Conservation (phyloP, 2,888 invertebrate species). For the Dasypogon diadema region DNA sequence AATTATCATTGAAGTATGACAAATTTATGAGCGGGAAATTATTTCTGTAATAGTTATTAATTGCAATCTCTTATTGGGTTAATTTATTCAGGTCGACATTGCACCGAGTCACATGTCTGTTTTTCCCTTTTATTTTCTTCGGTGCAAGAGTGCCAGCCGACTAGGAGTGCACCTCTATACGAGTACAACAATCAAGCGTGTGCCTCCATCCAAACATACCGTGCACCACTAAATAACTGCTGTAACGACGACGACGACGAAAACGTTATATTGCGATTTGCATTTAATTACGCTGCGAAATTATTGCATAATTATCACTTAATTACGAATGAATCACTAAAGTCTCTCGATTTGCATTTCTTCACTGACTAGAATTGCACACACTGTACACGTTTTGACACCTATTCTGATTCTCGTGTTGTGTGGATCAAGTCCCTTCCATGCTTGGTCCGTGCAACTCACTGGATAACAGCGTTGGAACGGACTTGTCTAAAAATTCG, state of each 20-base stretch:
- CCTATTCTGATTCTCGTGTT: neutral
- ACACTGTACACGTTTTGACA: neutral
- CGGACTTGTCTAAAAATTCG: neutral
- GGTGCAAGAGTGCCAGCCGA: no score
- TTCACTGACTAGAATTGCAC: no score
- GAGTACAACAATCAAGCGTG: no score
- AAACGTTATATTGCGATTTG: conserved; percentile 8
- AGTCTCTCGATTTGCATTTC: neutral
- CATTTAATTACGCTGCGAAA: conserved; percentile 25
- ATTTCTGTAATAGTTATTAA: conserved; percentile 23
- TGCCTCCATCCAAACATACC: no score
- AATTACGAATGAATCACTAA: conserved; percentile 6
- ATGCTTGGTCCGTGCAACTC: neutral
- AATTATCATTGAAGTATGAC: conserved; percentile 7
- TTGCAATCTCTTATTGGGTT: conserved; percentile 13
- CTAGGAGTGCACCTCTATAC: no score
- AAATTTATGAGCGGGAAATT: conserved; percentile 20
- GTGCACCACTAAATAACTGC: no score
- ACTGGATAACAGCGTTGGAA: neutral
- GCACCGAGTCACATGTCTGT: neutral
- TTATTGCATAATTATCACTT: conserved; percentile 12
- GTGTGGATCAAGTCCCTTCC: conserved; percentile 40
- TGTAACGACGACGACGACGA: no score
- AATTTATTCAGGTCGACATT: conserved; percentile 27
- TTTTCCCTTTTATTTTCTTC: no score